Base-by-base conservation (phyloP, 2,113 vertebrate genomes). In the Puma concolor region DNA sequence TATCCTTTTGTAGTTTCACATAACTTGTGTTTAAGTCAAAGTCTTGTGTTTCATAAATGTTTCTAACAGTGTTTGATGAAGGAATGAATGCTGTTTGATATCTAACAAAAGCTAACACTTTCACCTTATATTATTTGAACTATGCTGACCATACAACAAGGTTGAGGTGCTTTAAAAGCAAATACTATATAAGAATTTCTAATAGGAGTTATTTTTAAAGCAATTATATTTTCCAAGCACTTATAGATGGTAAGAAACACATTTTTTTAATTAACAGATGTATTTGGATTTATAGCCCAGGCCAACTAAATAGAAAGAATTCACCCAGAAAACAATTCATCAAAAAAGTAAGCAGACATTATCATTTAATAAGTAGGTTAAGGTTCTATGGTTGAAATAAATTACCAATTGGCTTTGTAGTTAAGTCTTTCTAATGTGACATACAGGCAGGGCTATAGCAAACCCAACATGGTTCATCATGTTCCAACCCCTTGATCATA, bases 171-270 rank as follows among this genome's bases (percentile, higher is more conserved):
- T 48, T 84, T 71, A 72, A 93, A 94, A 92, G 23, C 27, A 85
- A 80, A 81, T 41, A 79, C 13, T 88, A 76, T 21, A 17, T 64
- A 86, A 74, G 48, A 87, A 33, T 94, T 86, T 76, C 23, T 23
- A 48, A 67, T 7, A 60, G 19, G 3, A 92, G 38, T 74, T 95
- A 83, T 69, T 93, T 95, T 95, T 44, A 74, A 94, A 88, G n/a
- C 2, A 66, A 66, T 48, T 89, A 86, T 63, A 77, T 16, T 77
- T 85, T 82, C 41, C 19, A 76, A 97, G 36, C 27, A 94, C 21
- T 86, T 50, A 31, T 41, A 86, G 76, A 54, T 5, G 9, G 48
- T 63, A 48, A 85, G 64, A 44, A 81, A 77, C 31, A n/a, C 4
- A 50, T 50, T 79, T 79, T 71, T 50, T 88, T 27, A 50, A 69